Evolutionary conservation across 2,113 vertebrate genomes (phyloP).

Genomic region (Leucoraja erinaceus): DNA sequence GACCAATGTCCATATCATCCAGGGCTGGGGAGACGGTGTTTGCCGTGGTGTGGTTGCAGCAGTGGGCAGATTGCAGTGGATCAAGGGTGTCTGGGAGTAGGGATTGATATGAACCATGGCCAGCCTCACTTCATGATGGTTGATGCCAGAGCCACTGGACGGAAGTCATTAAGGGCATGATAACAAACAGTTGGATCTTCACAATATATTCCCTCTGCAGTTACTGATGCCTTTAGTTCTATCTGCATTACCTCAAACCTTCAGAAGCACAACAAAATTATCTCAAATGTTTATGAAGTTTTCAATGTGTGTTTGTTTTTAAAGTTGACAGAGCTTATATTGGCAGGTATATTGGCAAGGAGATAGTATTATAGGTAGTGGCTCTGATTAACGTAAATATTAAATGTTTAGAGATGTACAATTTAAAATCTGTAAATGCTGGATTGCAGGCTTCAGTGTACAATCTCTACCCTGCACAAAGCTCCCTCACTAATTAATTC

Average conservation of each 20-base stretch:
- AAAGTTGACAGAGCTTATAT: neutral
- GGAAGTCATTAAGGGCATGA: too few species aligned
- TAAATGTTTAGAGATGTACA: neutral
- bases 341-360: neutral
- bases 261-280: neutral
- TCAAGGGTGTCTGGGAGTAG: too few species aligned
- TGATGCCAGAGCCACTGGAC: too few species aligned
- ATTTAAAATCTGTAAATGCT: neutral
- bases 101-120: too few species aligned
- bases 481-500: neutral
- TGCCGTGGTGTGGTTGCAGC: too few species aligned
- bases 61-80: too few species aligned
- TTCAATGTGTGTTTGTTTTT: neutral
- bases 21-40: too few species aligned
- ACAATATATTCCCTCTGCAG: neutral
- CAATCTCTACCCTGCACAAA: too few species aligned
- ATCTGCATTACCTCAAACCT: neutral
- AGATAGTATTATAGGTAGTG: neutral
- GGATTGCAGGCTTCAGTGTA: neutral
- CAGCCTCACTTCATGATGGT: too few species aligned
- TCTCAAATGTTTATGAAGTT: neutral
- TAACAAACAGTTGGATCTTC: neutral
- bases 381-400: neutral
- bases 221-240: neutral
- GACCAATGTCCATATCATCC: too few species aligned